Evolutionary conservation across 2,113 vertebrate species (phyloP), one percentile per base, ranked within the genome.

Genomic region (Pygoscelis adeliae): DNA sequence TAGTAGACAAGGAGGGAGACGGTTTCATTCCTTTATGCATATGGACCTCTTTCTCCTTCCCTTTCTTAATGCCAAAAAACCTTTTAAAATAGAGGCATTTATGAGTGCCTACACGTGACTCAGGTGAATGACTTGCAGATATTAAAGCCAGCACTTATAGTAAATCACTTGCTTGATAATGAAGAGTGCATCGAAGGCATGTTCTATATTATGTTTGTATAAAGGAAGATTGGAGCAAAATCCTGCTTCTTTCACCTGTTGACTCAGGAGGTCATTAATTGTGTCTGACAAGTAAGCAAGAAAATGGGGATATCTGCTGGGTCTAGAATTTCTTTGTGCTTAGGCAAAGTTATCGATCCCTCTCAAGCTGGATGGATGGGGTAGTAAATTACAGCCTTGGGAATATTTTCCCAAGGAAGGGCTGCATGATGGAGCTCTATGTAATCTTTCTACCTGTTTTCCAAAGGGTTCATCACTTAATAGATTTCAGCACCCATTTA

Each of bases 41-140:
- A 55, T 50, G 80, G 88, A 82, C 58, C 20, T 69, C 42, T 65
- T 81, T 86, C 32, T 85, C 26, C 10, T 89, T 22, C 44, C 44
- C 42, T 82, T 59, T 16, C 50, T 83, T 80, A 50, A 69, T 94
- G 88, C 80, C 69, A 93, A 88, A 93, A 93, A 44, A 0, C 66
- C 74, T 95, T 96, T 96, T 90, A 90, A 92, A 97, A 49, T 34
- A 73, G 36, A 83, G 76, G 40, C 36, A 73, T 83, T 93, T 96
- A 65, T 47, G 42, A 91, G 62, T 93, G 70, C 32, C 18, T 93
- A 50, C 6, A 67, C 47, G 49, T 93, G 95, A 97, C 87, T 97
- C 77, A 58, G 66, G 89, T 94, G 70, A 87, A 91, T 97, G 96
- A 94, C 93, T 94, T 96, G 92, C 92, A 92, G 83, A 87, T 92